Evolutionary conservation across 2,797 vertebrate genomes (phyloP).

Genomic region (Diglossa cyanea): DNA sequence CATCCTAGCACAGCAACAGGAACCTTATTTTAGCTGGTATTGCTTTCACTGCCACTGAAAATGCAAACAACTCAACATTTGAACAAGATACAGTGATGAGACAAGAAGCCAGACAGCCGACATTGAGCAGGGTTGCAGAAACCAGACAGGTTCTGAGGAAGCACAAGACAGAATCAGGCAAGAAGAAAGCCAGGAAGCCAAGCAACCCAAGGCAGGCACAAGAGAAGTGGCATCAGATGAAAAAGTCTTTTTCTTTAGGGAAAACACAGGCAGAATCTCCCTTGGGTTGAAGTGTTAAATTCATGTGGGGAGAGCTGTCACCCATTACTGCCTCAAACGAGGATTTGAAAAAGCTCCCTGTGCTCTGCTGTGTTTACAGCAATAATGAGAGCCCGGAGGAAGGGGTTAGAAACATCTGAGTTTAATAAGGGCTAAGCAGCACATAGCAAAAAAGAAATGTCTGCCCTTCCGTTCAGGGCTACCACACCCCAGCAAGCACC

Average conservation of each 20-base stretch:
- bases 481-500: conserved; percentile 50
- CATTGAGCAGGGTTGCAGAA: not conserved
- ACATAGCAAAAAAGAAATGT: conserved; percentile 51
- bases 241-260: not conserved
- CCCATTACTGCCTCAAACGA: conserved; percentile 3
- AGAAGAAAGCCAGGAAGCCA: conserved; percentile 16
- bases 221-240: not conserved
- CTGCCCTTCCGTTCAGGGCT: conserved; percentile 62
- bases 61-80: not conserved
- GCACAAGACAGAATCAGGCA: not conserved
- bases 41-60: not conserved
- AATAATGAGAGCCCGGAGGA: conserved; percentile 57
- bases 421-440: conserved; percentile 66
- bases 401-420: conserved; percentile 64
- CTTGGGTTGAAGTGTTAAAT: not conserved
- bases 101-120: not conserved
- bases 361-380: conserved; percentile 52
- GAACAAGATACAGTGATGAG: not conserved
- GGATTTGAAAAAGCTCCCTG: conserved; percentile 20
- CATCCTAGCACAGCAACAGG: not conserved
- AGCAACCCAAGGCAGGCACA: not conserved
- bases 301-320: conserved; percentile 11
- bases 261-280: not conserved
- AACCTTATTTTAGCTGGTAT: not conserved
- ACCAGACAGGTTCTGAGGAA: not conserved